Conservation (phyloP, 2,888 invertebrate species). For the Agrotis clavis region DNA sequence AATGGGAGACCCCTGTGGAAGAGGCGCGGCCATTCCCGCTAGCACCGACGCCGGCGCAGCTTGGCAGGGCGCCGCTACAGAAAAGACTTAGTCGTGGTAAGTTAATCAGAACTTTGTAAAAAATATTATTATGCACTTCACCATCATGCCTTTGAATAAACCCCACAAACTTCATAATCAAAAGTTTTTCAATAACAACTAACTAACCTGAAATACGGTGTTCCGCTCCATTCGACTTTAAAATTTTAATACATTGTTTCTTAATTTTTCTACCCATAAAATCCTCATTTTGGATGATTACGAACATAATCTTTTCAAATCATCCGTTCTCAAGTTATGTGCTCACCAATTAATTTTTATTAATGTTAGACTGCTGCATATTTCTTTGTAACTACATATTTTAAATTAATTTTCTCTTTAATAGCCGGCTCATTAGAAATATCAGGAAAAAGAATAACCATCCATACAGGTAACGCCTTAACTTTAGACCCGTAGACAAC, state of each 20-base stretch:
- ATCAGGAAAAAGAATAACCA: slow-evolving; percentile 37
- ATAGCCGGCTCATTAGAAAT: slow-evolving; percentile 45
- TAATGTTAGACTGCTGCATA: neutral
- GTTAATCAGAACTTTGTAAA: neutral
- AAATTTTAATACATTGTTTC: neutral
- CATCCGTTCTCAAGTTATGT: neutral
- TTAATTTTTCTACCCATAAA: neutral
- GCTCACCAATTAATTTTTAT: neutral
- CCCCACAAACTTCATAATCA: neutral
- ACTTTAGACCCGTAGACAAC: too few species aligned
- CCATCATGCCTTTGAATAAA: neutral
- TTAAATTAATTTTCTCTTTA: slow-evolving; percentile 21
- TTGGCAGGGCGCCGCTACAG: slow-evolving; percentile 97
- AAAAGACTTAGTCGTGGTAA: slow-evolving; percentile 96
- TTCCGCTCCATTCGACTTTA: neutral
- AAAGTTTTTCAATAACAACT: neutral
- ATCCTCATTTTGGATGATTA: neutral
- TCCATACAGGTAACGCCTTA: slow-evolving; percentile 37
- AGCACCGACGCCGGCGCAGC: slow-evolving; percentile 98
- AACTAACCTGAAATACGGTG: neutral
- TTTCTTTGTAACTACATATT: slow-evolving; percentile 2
- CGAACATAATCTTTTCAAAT: neutral
- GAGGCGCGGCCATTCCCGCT: slow-evolving; percentile 92
- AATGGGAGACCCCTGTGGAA: slow-evolving; percentile 83
- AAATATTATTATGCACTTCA: slow-evolving; percentile 11